These are phyloP conservation scores for Furcifer pardalis DNA, from an alignment of 2,797 vertebrate species.

Conservation along the genomic window DNA sequence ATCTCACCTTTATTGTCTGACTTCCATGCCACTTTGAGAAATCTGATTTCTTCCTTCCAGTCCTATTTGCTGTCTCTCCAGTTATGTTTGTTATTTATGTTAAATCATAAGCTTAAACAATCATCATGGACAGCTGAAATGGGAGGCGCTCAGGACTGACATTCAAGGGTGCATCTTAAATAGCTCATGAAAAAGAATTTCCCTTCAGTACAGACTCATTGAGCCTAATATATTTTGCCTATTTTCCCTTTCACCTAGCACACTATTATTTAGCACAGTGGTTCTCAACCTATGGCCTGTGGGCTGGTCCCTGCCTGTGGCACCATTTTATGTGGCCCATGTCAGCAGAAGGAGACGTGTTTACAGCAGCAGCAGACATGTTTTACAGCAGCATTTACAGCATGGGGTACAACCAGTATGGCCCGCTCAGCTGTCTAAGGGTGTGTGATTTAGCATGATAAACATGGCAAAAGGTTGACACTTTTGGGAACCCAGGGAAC, in stretches of 20 bases:
- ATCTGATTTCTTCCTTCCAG: slow-evolving; percentile 2
- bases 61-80: neutral
- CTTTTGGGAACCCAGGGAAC: neutral
- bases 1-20: neutral
- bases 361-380: too few relatives aligned
- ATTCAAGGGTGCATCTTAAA: slow-evolving; percentile 9
- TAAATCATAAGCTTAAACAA: slow-evolving; percentile 17
- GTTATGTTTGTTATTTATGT: slow-evolving; percentile 2
- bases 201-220: slow-evolving; percentile 1
- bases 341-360: too few relatives aligned
- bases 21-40: neutral
- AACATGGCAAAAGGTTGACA: slow-evolving; percentile 8
- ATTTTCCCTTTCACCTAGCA: neutral
- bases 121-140: neutral
- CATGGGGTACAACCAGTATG: too few relatives aligned
- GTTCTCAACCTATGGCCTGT: too few relatives aligned
- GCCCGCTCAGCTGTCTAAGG: too few relatives aligned
- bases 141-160: slow-evolving; percentile 5
- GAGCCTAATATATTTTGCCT: slow-evolving; percentile 3
- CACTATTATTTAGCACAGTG: too few relatives aligned
- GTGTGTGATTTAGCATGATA: slow-evolving; percentile 19
- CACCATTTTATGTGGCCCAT: too few relatives aligned
- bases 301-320: too few relatives aligned
- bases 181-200: slow-evolving; percentile 2
- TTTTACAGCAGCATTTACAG: too few relatives aligned